Conservation (phyloP, 1,140 invertebrate species). For the Scaptodrosophila lebanonensis region DNA sequence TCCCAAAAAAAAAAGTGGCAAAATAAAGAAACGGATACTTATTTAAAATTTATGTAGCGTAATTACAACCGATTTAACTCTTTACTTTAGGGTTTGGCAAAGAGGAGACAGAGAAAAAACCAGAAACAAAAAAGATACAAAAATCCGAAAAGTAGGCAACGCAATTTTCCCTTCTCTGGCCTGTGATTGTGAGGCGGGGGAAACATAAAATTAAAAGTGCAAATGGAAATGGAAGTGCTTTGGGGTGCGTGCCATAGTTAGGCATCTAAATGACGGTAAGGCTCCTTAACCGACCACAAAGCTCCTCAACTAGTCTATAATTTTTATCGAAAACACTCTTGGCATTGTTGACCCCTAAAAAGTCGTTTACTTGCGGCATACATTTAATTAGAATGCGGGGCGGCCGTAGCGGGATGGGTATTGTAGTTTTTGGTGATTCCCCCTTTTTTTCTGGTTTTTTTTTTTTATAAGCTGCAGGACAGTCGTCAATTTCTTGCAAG, state of each 20-base stretch:
- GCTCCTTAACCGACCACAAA: slow-evolving; percentile 27
- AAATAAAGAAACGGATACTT: slow-evolving; percentile 74
- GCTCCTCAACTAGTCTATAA: slow-evolving; percentile 56
- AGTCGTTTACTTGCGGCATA: slow-evolving; percentile 32
- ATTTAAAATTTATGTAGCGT: slow-evolving; percentile 76
- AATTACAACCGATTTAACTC: slow-evolving; percentile 73
- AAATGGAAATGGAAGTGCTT: slow-evolving; percentile 12
- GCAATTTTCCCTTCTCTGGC: slow-evolving; percentile 10
- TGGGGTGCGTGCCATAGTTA: slow-evolving; percentile 14
- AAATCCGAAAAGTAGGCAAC: slow-evolving; percentile 30
- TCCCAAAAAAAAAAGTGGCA: slow-evolving; percentile 48
- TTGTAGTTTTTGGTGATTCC: no score
- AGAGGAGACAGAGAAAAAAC: background rate
- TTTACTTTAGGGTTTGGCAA: slow-evolving; percentile 34
- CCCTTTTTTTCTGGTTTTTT: no score
- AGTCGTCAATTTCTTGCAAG: slow-evolving; percentile 9
- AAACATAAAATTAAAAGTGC: slow-evolving; percentile 58
- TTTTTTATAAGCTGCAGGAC: no score
- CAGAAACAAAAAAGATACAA: no score
- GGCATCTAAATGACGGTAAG: slow-evolving; percentile 30
- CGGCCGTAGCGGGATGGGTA: no score
- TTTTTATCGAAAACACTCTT: slow-evolving; percentile 68
- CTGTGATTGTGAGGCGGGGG: slow-evolving; percentile 10
- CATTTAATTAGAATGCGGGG: slow-evolving; percentile 53
- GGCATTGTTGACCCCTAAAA: slow-evolving; percentile 16